Evolutionary conservation across 2,888 invertebrate genomes (phyloP), one percentile per base, ranked within the genome.

Genomic region (Pristionchus arcanus): DNA sequence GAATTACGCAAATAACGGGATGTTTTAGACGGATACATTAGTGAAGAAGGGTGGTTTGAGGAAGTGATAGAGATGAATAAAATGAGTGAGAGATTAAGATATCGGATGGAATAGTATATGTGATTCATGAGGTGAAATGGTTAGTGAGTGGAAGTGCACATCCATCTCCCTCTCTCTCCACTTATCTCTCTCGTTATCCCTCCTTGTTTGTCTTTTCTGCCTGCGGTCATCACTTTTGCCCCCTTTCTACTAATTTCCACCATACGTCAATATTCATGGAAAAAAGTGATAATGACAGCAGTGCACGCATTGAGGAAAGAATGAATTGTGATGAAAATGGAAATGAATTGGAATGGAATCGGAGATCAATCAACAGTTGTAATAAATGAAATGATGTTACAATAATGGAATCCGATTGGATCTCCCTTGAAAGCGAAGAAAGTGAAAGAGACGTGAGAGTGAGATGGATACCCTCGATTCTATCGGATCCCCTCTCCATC

Each of bases 121-220:
- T 34, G 11, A 42, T 77, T 31, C 34, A 37, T 31, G 21, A 37
- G 19, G 42, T 21, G 77, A 42, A 28, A 81, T 49, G 25, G 81
- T 25, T 34, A 49, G 53, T 13, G 81, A 53, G 25, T 53, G 81
- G 81, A 81, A 49, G 81, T 81, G 81, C 49, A 81, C 49, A 34
- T 71, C 71, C 71, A 71, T 28, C 42, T 59, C 59, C 28, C 25
- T 42, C 59, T 68, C 25, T 42, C 31, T 37, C 77, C 77, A 42
- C 77, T 49, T 77, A 77, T 77, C 77, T 49, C 42, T 77, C 37
- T 77, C 42, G 25, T 77, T 42, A n/a, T 77, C 71, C 34, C 37
- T 77, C 77, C 37, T 77, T 77, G 77, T 77, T 77, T 77, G 77
- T 77, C 37, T 77, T 49, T 77, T 59, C 34, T 55, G 55, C 85